Evolutionary conservation across 2,888 invertebrate genomes (phyloP).

Genomic region (Drosophila fungiperda): DNA sequence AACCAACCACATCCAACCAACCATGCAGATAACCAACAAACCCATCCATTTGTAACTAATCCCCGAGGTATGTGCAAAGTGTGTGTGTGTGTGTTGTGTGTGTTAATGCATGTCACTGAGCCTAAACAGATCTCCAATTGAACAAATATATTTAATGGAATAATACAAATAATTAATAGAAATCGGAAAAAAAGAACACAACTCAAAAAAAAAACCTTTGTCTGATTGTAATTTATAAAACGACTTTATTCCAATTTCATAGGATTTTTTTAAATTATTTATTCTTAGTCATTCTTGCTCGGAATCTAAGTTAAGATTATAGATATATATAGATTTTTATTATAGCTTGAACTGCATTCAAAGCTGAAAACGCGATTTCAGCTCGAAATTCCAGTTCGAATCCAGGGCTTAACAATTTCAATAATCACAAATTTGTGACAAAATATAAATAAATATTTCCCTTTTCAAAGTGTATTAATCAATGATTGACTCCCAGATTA

Average conservation of each 20-base stretch:
- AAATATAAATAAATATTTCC: too few species aligned
- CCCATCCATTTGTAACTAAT: slow-evolving; percentile 45
- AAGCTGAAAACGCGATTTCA: background rate
- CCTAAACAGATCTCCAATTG: background rate
- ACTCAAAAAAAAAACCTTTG: background rate
- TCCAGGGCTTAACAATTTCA: too few species aligned
- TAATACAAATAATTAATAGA: background rate
- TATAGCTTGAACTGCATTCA: too few species aligned
- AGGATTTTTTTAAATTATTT: background rate
- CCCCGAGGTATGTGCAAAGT: slow-evolving; percentile 23
- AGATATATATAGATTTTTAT: too few species aligned
- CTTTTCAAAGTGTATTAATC: background rate
- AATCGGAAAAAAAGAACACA: background rate
- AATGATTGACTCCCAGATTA: slow-evolving; percentile 10
- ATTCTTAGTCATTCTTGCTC: background rate
- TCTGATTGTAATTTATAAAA: background rate
- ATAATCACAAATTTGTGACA: too few species aligned
- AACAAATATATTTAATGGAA: background rate
- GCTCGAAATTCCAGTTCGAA: background rate
- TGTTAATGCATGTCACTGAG: background rate
- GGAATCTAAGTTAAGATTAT: too few species aligned
- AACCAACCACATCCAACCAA: background rate
- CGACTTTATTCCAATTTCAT: background rate
- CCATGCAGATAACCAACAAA: slow-evolving; percentile 2
- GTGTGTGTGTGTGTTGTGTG: background rate